Percentiles rank a stretch among this genome's conserved stretches.
These are phyloP conservation scores for Megathymus violae DNA, from an alignment of 1,140 invertebrate genomes.

Conservation along the genomic window DNA sequence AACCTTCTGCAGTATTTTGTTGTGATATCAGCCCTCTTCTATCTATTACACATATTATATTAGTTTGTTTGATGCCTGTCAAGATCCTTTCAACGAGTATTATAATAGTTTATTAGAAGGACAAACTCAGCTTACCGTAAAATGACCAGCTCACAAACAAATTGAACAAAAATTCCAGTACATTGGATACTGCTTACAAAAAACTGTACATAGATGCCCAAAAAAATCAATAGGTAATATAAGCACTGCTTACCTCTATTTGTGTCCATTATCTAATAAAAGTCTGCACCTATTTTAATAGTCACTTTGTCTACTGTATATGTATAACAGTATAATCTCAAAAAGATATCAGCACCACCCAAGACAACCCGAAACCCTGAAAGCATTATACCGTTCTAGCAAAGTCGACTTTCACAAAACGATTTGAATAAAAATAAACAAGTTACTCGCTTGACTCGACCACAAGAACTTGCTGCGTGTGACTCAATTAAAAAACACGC, in stretches of 20 bases:
- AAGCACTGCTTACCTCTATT: neutral
- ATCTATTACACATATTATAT: neutral
- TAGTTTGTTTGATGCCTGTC: no score
- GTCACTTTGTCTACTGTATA: neutral
- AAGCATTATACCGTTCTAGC: constrained; percentile 3
- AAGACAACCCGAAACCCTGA: constrained; percentile 12
- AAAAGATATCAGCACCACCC: neutral
- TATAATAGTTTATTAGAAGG: no score
- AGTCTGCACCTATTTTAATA: neutral
- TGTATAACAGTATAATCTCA: neutral
- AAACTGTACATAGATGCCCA: neutral
- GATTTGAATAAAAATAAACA: constrained; percentile 18
- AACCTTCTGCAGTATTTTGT: constrained; percentile 21
- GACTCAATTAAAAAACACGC: constrained; percentile 23
- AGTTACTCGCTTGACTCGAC: constrained; percentile 10
- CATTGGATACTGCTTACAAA: neutral
- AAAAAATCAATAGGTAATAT: neutral
- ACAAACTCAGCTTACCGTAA: no score
- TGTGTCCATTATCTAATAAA: neutral
- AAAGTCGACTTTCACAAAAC: constrained; percentile 16
- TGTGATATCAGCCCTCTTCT: neutral
- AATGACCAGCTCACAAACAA: neutral
- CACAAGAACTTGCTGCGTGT: constrained; percentile 8
- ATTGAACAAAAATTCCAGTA: no score
- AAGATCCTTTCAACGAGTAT: no score